Evolutionary conservation across 2,888 invertebrate genomes (phyloP).

Genomic region (Polyommatus icarus): DNA sequence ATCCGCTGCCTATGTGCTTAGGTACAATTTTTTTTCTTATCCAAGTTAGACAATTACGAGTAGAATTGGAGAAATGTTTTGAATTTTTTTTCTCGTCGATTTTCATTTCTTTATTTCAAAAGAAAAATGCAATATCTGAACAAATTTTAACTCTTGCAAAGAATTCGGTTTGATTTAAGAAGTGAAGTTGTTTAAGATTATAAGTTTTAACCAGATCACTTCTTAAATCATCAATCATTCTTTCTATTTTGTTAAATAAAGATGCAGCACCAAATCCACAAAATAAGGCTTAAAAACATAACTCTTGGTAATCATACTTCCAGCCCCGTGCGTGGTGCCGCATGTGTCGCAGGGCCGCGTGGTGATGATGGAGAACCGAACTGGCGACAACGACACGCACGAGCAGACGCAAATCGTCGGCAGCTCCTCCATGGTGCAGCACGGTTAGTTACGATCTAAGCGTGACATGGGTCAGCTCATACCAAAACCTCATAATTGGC

Average conservation of each 20-base stretch:
- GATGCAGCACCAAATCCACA: not conserved
- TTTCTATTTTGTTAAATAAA: no score
- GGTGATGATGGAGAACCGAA: slow-evolving; percentile 82
- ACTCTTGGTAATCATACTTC: not conserved
- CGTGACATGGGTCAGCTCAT: no score
- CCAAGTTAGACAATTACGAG: no score
- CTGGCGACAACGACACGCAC: slow-evolving; percentile 73
- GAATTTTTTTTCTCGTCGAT: no score
- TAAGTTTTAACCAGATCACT: no score
- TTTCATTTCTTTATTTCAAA: not conserved
- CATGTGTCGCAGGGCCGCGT: slow-evolving; percentile 90
- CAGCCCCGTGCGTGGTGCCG: slow-evolving; percentile 96
- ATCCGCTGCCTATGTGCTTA: slow-evolving; percentile 93
- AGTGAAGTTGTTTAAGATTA: no score
- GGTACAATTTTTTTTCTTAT: slow-evolving; percentile 74
- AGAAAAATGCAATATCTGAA: not conserved
- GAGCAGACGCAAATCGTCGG: slow-evolving; percentile 76
- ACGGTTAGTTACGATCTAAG: slow-evolving; percentile 53
- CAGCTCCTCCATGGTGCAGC: slow-evolving; percentile 77
- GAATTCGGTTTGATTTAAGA: no score
- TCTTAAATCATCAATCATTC: no score
- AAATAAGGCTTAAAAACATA: not conserved
- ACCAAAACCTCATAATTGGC: no score
- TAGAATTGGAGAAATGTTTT: no score
- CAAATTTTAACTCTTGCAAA: no score